Conservation (phyloP, 2,888 invertebrate species). For the Empis stercorea region DNA sequence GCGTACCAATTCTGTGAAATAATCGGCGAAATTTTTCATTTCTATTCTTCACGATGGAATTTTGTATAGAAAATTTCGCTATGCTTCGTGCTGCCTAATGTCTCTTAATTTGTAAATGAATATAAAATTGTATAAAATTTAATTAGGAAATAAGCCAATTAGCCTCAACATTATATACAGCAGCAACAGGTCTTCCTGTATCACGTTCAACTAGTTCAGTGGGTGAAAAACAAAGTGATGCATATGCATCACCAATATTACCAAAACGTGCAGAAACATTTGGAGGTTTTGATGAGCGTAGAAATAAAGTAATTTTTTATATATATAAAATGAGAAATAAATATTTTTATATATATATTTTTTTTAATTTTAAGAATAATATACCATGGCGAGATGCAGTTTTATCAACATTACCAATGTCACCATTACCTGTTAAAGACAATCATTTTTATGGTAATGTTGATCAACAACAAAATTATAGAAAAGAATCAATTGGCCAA, state of each 20-base stretch:
- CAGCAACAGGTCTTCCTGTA: conserved; percentile 54
- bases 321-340: not conserved
- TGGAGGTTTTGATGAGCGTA: conserved; percentile 74
- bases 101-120: too few relatives aligned
- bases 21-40: too few relatives aligned
- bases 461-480: not conserved
- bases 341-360: not conserved
- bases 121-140: not conserved
- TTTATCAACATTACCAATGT: conserved; percentile 36
- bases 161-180: conserved; percentile 58
- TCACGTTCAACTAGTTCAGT: conserved; percentile 88
- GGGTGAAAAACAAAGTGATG: conserved; percentile 79
- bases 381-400: conserved; percentile 41
- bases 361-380: conserved; percentile 12
- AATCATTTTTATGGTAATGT: conserved; percentile 14
- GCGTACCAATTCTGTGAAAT: too few relatives aligned
- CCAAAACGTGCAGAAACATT: conserved; percentile 93
- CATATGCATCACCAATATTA: conserved; percentile 72
- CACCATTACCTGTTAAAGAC: conserved; percentile 24
- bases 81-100: too few relatives aligned
- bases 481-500: not conserved
- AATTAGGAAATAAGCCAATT: conserved; percentile 56
- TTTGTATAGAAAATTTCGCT: not conserved
- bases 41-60: too few relatives aligned
- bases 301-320: conserved; percentile 24